Evolutionary conservation across 1,140 invertebrate genomes (phyloP), one percentile per base, ranked within the genome.

Genomic region (Aplysia californica): DNA sequence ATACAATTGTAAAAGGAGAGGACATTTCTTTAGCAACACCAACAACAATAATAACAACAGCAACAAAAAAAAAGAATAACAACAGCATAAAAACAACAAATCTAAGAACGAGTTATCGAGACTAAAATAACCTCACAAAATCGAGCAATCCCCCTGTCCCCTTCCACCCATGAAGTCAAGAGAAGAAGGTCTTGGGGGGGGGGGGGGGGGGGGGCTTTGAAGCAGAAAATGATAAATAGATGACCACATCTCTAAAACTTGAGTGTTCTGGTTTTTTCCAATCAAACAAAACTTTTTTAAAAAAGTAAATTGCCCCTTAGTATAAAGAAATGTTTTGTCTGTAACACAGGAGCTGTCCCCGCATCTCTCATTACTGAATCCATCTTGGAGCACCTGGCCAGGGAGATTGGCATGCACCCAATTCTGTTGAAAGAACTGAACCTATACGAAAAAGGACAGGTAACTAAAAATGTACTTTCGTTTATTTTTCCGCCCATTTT

Each of bases 401-500:
- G 58, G 18, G 21, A 59, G 18, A 21, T 82, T 5, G 50, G 50
- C 0, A 72, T 69, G 56, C 56, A 80, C 41, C 74, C 80, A 18
- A 29, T 76, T 18, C 38, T 56, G 3, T 66, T 84, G 18, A 83
- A 82, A 41, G 66, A 78, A 59, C 21, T 78, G 1, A 84, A 84
- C 59, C 77, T 84, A 26, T 81, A 82, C 55, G 64, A 79, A 33
- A 67, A 79, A 18, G 83, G 83, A n/a, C 76, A 84, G 75, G 77
- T 83, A 55, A 66, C 29, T 44, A n/a, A n/a, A n/a, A n/a, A n/a
- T n/a, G n/a, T n/a, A n/a, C n/a, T n/a, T n/a, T n/a, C n/a, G n/a
- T n/a, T n/a, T n/a, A n/a, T n/a, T n/a, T n/a, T n/a, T n/a, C n/a
- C n/a, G n/a, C n/a, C n/a, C n/a, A n/a, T n/a, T n/a, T n/a, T n/a